Percentiles rank a stretch among this genome's conserved stretches.
phyloP scores from a whole-genome alignment of 2,113 vertebrate genomes.

The Embiotoca jacksoni region DNA sequence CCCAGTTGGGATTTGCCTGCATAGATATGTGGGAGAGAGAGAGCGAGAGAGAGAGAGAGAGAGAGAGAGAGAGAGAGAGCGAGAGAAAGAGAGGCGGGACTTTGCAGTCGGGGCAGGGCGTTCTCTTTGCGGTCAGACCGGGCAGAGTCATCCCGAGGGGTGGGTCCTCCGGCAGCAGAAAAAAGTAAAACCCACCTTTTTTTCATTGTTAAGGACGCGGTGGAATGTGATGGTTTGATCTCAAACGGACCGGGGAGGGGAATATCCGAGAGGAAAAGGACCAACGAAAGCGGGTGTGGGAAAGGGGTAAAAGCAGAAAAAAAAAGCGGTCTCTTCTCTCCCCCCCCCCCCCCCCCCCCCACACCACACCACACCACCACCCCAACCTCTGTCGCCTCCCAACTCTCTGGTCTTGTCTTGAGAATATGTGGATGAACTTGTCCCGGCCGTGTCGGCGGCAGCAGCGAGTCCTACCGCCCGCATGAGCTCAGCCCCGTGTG shows the following conservation, averaged over 20 bases:
- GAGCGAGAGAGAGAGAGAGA: constrained; percentile 48
- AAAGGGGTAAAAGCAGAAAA: constrained; percentile 2
- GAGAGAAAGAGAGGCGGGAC: constrained; percentile 77
- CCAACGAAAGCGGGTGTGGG: constrained; percentile 27
- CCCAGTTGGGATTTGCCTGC: constrained; percentile 17
- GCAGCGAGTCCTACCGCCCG: constrained; percentile 61
- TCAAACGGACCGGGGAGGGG: constrained; percentile 70
- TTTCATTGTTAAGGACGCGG: constrained; percentile 85
- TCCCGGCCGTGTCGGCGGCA: constrained; percentile 51
- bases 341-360: not conserved
- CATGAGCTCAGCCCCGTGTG: constrained; percentile 54
- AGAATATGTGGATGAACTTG: constrained; percentile 74
- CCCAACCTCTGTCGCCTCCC: constrained; percentile 3
- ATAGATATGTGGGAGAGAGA: constrained; percentile 22
- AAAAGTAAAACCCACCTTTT: constrained; percentile 85
- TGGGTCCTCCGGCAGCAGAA: constrained; percentile 76
- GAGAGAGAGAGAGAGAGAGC: constrained; percentile 19
- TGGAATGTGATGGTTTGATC: constrained; percentile 87
- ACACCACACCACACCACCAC: too few relatives aligned
- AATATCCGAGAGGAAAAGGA: constrained; percentile 69
- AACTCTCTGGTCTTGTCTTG: constrained; percentile 21
- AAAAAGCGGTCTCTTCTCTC: not conserved
- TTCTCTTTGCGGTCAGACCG: constrained; percentile 82
- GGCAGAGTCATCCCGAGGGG: constrained; percentile 82
- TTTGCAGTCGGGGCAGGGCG: constrained; percentile 82